Evolutionary conservation across 2,113 vertebrate species (phyloP).

Genomic region (Syngnathus typhle): DNA sequence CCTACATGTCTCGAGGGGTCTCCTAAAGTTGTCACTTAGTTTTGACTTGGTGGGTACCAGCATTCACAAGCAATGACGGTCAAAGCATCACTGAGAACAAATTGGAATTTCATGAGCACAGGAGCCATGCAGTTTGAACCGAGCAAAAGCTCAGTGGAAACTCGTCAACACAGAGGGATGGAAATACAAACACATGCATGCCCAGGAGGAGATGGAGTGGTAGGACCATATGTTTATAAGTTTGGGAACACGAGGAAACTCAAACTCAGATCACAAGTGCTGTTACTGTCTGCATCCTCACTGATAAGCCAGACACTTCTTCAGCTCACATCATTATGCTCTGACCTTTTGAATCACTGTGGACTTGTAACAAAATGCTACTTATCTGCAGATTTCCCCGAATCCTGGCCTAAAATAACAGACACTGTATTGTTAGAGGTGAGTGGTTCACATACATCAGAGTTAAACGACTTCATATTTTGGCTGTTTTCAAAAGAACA

Average conservation of each 20-base stretch:
- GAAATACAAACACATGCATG: constrained; percentile 44
- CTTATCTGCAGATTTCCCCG: not conserved
- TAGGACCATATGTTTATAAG: constrained; percentile 40
- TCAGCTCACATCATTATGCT: constrained; percentile 1
- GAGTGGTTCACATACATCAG: not conserved
- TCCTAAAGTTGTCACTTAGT: constrained; percentile 26
- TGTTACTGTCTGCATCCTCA: constrained; percentile 53
- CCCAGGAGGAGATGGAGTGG: constrained; percentile 31
- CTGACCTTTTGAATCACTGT: constrained; percentile 17
- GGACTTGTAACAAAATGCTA: constrained; percentile 6
- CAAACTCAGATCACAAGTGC: constrained; percentile 32
- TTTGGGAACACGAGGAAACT: constrained; percentile 39
- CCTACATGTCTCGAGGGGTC: not conserved
- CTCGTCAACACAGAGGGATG: constrained; percentile 41
- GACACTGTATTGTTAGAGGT: not conserved
- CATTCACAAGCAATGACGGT: not conserved
- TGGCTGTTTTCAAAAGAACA: not conserved
- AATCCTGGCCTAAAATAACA: not conserved
- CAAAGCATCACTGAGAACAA: constrained; percentile 11
- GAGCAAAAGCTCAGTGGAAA: constrained; percentile 52
- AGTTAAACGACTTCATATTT: not conserved
- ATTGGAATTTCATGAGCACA: constrained; percentile 17
- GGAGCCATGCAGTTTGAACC: constrained; percentile 13
- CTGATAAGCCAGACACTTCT: constrained; percentile 45
- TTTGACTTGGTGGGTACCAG: constrained; percentile 9